Evolutionary conservation across 2,888 invertebrate genomes (phyloP), one percentile per base, ranked within the genome.

Genomic region (Cosmorhoe ocellata): DNA sequence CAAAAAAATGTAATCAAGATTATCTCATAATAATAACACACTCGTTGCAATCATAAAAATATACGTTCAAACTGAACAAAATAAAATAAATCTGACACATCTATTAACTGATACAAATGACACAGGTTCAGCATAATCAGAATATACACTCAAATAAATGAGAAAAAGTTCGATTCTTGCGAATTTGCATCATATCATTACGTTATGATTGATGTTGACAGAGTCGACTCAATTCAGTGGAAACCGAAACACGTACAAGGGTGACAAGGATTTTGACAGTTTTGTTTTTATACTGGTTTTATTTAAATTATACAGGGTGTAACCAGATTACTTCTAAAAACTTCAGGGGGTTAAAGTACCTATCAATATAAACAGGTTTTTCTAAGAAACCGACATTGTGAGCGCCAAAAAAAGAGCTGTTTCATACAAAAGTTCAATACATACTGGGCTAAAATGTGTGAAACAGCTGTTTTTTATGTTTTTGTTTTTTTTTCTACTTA

Each of bases 151-250:
- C 54, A 42, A 42, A 50, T 33, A 54, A 49, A 54, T 54, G 44
- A 54, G 41, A 45, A 46, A 49, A 45, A 26, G 30, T 46, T 46
- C 42, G 39, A 54, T 46, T 45, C 36, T 11, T 14, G 28, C 22
- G 50, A 42, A 54, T 54, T 54, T 54, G 49, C 54, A 54, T 54
- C 45, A 34, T n/a, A 50, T 50, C 54, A 46, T 54, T 49, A 50
- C 37, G 28, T 27, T 46, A 54, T 50, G 54, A 54, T 54, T 50
- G 54, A 54, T 54, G 45, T 37, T 37, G 33, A 32, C 30, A n/a
- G 27, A 13, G 38, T 10, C 30, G 33, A 38, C 33, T 46, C 54
- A 28, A 50, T 50, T 46, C 38, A 8, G 39, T 32, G 43, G 8
- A 47, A 52, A 40, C 47, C 22, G 28, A 43, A n/a, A 43, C 36